Percentiles rank a stretch among this genome's conserved stretches.
Evolutionary conservation across 2,113 vertebrate species (phyloP).

Genomic region (Elgaria multicarinata): DNA sequence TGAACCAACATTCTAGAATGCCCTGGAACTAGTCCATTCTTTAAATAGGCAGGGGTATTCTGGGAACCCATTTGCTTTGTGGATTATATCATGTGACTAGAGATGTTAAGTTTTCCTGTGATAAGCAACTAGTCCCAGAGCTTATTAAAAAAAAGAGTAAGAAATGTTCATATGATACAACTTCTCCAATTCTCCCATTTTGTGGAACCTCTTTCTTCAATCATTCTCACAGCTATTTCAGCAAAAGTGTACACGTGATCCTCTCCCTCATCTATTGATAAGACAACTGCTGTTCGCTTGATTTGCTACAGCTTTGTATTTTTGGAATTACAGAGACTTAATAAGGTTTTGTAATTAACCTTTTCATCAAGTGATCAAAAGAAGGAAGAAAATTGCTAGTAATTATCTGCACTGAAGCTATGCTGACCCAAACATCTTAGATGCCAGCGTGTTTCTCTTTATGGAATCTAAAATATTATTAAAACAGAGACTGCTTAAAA

Average conservation of each 20-base stretch:
- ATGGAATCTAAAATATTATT: constrained; percentile 60
- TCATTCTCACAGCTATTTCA: constrained; percentile 38
- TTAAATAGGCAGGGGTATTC: background rate
- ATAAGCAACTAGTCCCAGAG: background rate
- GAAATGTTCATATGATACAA: constrained; percentile 38
- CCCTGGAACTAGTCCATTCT: background rate
- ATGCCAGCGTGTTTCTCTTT: constrained; percentile 65
- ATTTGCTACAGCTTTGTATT: constrained; percentile 64
- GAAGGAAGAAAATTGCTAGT: constrained; percentile 71
- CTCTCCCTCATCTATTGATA: constrained; percentile 22
- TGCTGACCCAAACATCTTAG: constrained; percentile 63
- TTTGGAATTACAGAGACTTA: constrained; percentile 54
- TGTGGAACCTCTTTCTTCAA: background rate
- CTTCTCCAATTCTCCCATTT: constrained; percentile 11
- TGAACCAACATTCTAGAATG: background rate
- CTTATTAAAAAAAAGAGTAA: too few relatives aligned
- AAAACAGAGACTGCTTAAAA: constrained; percentile 59
- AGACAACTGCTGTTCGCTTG: constrained; percentile 47
- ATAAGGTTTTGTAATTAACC: constrained; percentile 63
- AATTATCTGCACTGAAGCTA: constrained; percentile 72
- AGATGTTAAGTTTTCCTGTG: background rate
- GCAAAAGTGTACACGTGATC: constrained; percentile 20
- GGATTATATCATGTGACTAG: background rate
- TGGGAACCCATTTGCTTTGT: background rate
- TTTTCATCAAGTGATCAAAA: constrained; percentile 69